Conservation (phyloP, 2,888 invertebrate genomes). For the Peribatodes rhomboidaria region DNA sequence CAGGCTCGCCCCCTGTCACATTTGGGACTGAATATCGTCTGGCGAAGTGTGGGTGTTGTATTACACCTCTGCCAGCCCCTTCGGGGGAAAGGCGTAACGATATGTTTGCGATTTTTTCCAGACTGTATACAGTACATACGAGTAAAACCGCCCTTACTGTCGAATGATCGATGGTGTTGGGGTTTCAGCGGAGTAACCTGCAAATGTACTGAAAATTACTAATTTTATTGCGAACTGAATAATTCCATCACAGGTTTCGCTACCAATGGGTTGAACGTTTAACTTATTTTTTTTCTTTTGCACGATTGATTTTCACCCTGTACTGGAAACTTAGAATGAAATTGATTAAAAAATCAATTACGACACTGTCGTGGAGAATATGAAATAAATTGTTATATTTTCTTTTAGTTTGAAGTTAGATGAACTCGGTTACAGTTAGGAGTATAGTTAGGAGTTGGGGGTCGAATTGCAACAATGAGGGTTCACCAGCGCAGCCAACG, state of each 20-base stretch:
- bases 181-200: slow-evolving; percentile 25
- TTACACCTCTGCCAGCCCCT: no score
- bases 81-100: no score
- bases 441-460: not conserved
- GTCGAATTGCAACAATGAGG: no score
- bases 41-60: no score
- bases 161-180: slow-evolving; percentile 10
- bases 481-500: no score
- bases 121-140: no score
- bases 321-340: not conserved
- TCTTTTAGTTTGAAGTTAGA: not conserved
- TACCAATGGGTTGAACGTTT: slow-evolving; percentile 8
- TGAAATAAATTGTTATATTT: not conserved
- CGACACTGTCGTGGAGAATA: not conserved
- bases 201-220: slow-evolving; percentile 47
- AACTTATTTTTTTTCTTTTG: not conserved
- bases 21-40: no score
- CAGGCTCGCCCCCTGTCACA: no score
- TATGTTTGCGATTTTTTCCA: no score
- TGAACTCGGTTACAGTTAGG: not conserved
- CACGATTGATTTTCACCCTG: not conserved
- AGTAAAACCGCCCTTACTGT: slow-evolving; percentile 26
- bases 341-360: slow-evolving; percentile 6
- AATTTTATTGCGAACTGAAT: slow-evolving; percentile 48
- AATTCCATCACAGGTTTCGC: slow-evolving; percentile 24